These are phyloP conservation scores for Mionectes macconnelli DNA, from an alignment of 2,113 vertebrate genomes.

Conservation along the genomic window DNA sequence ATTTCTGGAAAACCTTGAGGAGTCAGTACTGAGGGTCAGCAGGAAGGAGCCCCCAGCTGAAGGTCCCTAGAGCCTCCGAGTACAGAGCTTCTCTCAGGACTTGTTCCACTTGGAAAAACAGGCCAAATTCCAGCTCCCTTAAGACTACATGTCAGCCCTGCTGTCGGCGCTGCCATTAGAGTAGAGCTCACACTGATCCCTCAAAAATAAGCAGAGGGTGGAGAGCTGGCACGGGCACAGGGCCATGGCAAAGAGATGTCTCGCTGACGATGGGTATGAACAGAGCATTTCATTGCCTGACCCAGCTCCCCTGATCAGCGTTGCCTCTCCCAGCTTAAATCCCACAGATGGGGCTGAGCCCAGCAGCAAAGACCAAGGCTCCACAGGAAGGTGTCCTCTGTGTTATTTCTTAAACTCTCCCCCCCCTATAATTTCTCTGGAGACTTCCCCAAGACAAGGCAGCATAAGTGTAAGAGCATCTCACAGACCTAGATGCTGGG, in stretches of 20 bases:
- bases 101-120: background rate
- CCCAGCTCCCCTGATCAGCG: background rate
- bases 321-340: background rate
- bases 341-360: background rate
- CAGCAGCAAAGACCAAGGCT: background rate
- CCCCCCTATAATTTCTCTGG: background rate
- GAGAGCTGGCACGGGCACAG: background rate
- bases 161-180: background rate
- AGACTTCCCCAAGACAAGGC: background rate
- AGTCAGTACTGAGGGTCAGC: background rate
- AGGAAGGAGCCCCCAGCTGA: background rate
- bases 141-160: background rate
- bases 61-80: background rate
- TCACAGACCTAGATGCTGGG: background rate
- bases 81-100: background rate
- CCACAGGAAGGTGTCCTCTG: fast-evolving
- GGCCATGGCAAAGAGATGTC: too few relatives aligned
- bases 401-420: background rate
- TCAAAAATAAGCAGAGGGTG: background rate
- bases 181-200: background rate
- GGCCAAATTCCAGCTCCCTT: background rate
- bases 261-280: background rate
- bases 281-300: background rate
- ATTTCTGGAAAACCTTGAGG: background rate
- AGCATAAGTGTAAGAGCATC: background rate